Conservation (phyloP, 2,797 vertebrate species). For the Falco novaeseelandiae region DNA sequence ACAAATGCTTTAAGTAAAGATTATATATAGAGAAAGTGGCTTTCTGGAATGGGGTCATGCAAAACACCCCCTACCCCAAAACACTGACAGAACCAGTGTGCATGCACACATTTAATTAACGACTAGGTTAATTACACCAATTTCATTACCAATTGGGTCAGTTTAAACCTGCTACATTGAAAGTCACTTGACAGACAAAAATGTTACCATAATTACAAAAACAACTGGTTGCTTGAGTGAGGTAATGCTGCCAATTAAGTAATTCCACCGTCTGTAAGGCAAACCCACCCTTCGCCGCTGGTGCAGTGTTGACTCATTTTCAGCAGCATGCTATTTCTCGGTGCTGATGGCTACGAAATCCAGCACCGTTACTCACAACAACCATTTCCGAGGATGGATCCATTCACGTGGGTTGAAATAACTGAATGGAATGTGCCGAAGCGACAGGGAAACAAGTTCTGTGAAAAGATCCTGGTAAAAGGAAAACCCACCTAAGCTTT, state of each 20-base stretch:
- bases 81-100: neutral
- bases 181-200: slow-evolving; percentile 34
- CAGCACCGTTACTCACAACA: neutral
- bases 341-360: neutral
- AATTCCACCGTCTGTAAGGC: neutral
- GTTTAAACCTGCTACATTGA: slow-evolving; percentile 28
- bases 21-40: neutral
- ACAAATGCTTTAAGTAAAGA: neutral
- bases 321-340: neutral
- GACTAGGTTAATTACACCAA: slow-evolving; percentile 19
- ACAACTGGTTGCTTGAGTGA: neutral
- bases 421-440: neutral
- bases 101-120: neutral
- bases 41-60: neutral
- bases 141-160: slow-evolving; percentile 46
- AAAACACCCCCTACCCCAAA: neutral
- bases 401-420: neutral
- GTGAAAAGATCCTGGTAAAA: neutral
- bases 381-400: neutral
- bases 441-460: neutral
- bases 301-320: neutral
- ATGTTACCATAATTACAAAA: neutral
- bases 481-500: neutral
- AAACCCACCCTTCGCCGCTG: neutral
- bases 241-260: slow-evolving; percentile 12